Base-by-base conservation (phyloP, 2,797 vertebrate species). In the Brotula barbata region DNA sequence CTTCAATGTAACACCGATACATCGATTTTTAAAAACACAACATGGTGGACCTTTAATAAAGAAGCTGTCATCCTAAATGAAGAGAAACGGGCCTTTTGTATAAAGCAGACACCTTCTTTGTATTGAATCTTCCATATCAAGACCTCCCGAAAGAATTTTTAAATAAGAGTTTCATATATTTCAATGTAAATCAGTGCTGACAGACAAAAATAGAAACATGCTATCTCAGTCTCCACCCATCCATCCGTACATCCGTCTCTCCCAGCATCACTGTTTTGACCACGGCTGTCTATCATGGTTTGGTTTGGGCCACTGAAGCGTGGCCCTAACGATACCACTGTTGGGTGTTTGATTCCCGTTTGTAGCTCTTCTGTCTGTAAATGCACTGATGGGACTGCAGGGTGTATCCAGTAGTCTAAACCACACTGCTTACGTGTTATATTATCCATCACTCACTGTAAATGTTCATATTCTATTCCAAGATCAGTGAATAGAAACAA, bases 171-270 rank as follows among this genome's bases (percentile, higher is more conserved):
- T 48, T 21, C 31, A 44, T 12, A 21, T 11, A 15, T 36, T 37
- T 52, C 17, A n/a, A 17, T 31, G n/a, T 41, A 19, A 70, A 70
- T 70, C 56, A 52, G 51, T 56, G 56, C 67, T 72, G 58, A 59
- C 31, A 37, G 57, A 65, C 66, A 49, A 54, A 75, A 58, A 71
- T 64, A 55, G 64, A 73, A 77, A 64, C 62, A 49, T 53, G 12
- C 72, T 75, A 64, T 62, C 54, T 67, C 58, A 37, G 11, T 68
- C 71, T 65, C 59, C n/a, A 46, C 77, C 58, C 57, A 61, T 77
- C 70, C 52, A 17, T 64, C 71, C 36, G 48, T 70, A 60, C 48
- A 68, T 80, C 57, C 40, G 54, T 71, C 68, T 55, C 58, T 19
- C 41, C 40, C 44, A 28, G 52, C 44, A 58, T 75, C 62, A 17